Percentiles rank a stretch among this genome's conserved stretches.
phyloP scores from a whole-genome alignment of 2,888 invertebrate genomes.

The Hydriomena furcata region DNA sequence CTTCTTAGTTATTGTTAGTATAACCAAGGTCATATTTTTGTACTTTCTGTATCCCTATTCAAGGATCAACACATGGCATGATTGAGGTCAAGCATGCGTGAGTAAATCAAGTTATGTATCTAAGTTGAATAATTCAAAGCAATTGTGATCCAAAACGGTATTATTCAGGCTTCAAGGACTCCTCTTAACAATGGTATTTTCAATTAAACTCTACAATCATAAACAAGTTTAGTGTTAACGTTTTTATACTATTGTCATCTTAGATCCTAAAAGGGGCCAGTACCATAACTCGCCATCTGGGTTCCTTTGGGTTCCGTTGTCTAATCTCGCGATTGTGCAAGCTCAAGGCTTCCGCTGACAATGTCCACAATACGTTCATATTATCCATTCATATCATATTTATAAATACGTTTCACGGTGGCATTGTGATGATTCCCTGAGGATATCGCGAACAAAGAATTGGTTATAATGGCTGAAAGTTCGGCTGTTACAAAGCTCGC shows the following conservation, averaged over 20 bases:
- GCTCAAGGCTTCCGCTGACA: slow-evolving; percentile 60
- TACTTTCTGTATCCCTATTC: background rate
- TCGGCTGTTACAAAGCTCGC: slow-evolving; percentile 66
- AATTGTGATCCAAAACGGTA: slow-evolving; percentile 13
- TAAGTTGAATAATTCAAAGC: slow-evolving; percentile 4
- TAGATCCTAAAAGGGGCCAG: slow-evolving; percentile 49
- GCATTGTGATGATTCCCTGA: slow-evolving; percentile 75
- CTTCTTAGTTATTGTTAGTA: slow-evolving; percentile 4
- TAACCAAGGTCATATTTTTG: slow-evolving; percentile 6
- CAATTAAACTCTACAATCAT: slow-evolving; percentile 25
- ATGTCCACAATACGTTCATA: slow-evolving; percentile 65
- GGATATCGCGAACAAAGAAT: slow-evolving; percentile 76
- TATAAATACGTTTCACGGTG: slow-evolving; percentile 77
- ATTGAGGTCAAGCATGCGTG: slow-evolving; percentile 6
- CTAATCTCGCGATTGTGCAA: slow-evolving; percentile 74
- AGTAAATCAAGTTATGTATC: slow-evolving; percentile 16
- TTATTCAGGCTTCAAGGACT: slow-evolving; percentile 20
- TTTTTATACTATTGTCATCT: slow-evolving; percentile 36
- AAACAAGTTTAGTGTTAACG: slow-evolving; percentile 36
- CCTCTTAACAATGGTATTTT: slow-evolving; percentile 16
- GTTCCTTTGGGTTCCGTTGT: slow-evolving; percentile 47
- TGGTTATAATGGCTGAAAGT: slow-evolving; percentile 72
- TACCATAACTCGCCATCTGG: slow-evolving; percentile 45
- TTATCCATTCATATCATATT: slow-evolving; percentile 82
- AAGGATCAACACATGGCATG: background rate